Evolutionary conservation across 2,888 invertebrate genomes (phyloP).

Genomic region (Blastobasis lacticolella): DNA sequence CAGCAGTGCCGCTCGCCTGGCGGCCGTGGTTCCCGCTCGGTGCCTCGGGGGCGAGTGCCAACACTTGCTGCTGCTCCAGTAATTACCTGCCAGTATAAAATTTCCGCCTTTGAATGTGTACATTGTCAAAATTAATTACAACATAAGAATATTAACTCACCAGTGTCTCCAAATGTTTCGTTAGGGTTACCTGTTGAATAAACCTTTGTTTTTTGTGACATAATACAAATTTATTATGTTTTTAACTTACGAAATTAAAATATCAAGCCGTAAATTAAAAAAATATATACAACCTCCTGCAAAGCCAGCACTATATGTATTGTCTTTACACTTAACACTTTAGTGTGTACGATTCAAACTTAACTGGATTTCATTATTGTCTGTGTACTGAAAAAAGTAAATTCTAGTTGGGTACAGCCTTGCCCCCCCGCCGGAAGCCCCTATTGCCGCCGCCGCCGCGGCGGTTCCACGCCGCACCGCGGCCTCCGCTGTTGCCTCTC

Average conservation of each 20-base stretch:
- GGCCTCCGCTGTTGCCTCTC: slow-evolving; percentile 36
- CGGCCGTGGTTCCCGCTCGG: background rate
- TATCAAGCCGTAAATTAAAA: slow-evolving; percentile 54
- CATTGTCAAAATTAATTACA: slow-evolving; percentile 27
- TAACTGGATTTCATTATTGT: slow-evolving; percentile 22
- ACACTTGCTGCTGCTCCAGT: slow-evolving; percentile 6
- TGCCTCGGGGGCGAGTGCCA: background rate
- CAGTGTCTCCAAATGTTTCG: slow-evolving; percentile 24
- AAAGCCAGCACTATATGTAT: slow-evolving; percentile 47
- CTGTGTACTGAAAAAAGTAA: slow-evolving; percentile 10
- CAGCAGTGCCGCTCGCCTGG: too few relatives aligned
- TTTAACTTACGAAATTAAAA: slow-evolving; percentile 52
- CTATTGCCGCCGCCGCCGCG: slow-evolving; percentile 46
- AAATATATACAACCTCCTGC: slow-evolving; percentile 64
- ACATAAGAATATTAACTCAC: slow-evolving; percentile 54
- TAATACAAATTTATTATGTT: slow-evolving; percentile 59
- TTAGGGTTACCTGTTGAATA: slow-evolving; percentile 34
- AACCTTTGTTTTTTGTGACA: slow-evolving; percentile 40
- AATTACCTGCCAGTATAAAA: slow-evolving; percentile 53
- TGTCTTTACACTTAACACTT: slow-evolving; percentile 51
- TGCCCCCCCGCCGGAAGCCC: slow-evolving; percentile 57
- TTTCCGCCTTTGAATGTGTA: slow-evolving; percentile 23
- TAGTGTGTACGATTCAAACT: slow-evolving; percentile 31
- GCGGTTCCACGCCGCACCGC: slow-evolving; percentile 45
- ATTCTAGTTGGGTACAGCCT: slow-evolving; percentile 48